Base-by-base conservation (phyloP, 2,888 invertebrate species). In the Oxystoma pomonae region DNA sequence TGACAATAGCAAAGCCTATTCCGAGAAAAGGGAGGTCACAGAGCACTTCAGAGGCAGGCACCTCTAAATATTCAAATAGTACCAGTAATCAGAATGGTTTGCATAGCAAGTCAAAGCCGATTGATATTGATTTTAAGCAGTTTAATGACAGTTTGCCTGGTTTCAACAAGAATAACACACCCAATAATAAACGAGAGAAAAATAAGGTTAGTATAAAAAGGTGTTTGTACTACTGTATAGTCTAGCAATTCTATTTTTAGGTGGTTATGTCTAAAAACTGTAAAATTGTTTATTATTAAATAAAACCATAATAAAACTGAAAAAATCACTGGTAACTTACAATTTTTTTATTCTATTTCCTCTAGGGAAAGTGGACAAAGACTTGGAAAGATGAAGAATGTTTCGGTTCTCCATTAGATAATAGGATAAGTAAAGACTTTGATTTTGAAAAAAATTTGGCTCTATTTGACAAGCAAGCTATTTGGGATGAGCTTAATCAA, bases 381-480 rank as follows among this genome's bases (percentile, higher is more conserved):
- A 79, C 81, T 61, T 81, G 85, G 74, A 84, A 85, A 71, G 88
- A 90, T 78, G 90, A 91, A 76, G 89, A 89, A 62, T 91, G 91
- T 76, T 92, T 93, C 81, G 92, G 90, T 21, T 85, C 85, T 2
- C 87, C 89, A 53, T 81, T 87, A 9, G 89, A 90, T 69, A 85
- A 87, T 61, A 84, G 84, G 59, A 78, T 87, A 59, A 83, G 81
- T 69, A 85, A 90, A 76, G 96, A 96, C 73, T 96, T 96, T 83
- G 96, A 96, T 83, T 96, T 96, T 84, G 96, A 96, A 77, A 94
- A 93, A 68, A 96, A 96, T 82, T 83, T 96, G 61, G 94, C 94
- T 19, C 82, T 96, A 57, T 96, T 96, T 81, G 90, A 96, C 81
- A 96, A 96, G 81, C 82, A 87, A 80, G 90, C 90, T 20, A 84